These are phyloP conservation scores for Cryptotermes secundus DNA, from an alignment of 1,140 invertebrate species.

Conservation along the genomic window DNA sequence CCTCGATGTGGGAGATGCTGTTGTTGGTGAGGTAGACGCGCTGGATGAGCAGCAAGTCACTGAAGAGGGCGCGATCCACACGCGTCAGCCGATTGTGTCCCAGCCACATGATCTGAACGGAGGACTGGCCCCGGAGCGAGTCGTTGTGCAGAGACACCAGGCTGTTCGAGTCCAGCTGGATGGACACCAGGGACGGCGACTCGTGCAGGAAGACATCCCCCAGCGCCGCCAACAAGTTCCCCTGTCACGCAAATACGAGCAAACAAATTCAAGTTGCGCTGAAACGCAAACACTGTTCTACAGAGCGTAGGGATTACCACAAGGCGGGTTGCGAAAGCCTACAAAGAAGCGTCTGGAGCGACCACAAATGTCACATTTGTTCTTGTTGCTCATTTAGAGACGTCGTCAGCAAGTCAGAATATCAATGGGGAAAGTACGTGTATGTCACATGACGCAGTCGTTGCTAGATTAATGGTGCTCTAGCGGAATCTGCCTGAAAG, in stretches of 20 bases:
- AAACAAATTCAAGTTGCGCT: too few relatives aligned
- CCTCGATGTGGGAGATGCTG: conserved; percentile 74
- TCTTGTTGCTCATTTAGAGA: too few relatives aligned
- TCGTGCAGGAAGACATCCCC: conserved; percentile 78
- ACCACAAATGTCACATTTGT: too few relatives aligned
- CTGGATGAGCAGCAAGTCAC: conserved; percentile 71
- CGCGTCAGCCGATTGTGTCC: conserved; percentile 77
- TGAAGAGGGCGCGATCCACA: conserved; percentile 70
- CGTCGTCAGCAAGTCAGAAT: too few relatives aligned
- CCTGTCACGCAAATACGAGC: conserved; percentile 40
- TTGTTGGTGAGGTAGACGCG: conserved; percentile 82
- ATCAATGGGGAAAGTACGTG: too few relatives aligned
- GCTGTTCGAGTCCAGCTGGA: conserved; percentile 83
- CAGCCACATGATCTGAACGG: conserved; percentile 83
- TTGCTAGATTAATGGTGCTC: too few relatives aligned
- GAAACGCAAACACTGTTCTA: too few relatives aligned
- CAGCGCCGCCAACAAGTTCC: conserved; percentile 72
- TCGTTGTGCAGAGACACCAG: conserved; percentile 74
- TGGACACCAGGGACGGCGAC: conserved; percentile 72
- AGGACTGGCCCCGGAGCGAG: conserved; percentile 73
- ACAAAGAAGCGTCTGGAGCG: too few relatives aligned
- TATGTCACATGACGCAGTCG: too few relatives aligned
- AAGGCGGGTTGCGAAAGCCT: too few relatives aligned
- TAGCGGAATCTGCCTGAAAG: too few relatives aligned
- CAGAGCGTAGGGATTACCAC: too few relatives aligned